Evolutionary conservation across 1,140 invertebrate genomes (phyloP).

Genomic region (Heliconius melpomene): DNA sequence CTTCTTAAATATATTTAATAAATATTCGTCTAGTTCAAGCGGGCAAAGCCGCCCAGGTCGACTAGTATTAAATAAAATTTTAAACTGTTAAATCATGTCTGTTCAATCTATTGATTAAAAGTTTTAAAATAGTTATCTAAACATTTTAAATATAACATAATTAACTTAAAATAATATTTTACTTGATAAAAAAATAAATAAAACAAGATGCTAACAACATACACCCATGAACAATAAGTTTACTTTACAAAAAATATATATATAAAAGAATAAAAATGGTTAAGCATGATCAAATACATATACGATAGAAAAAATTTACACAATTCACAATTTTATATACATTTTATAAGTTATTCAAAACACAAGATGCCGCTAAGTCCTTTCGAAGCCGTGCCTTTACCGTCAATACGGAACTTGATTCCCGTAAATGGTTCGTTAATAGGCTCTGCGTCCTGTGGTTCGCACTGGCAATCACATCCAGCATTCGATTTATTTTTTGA

Average conservation of each 20-base stretch:
- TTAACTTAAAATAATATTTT: neutral
- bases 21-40: no score
- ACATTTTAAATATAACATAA: neutral
- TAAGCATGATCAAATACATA: neutral
- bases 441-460: neutral
- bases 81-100: no score
- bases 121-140: neutral
- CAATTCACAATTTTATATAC: neutral
- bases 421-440: conserved; percentile 43
- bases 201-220: neutral
- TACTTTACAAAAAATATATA: neutral
- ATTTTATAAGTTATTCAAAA: conserved; percentile 39
- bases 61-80: no score
- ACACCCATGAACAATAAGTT: neutral
- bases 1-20: no score
- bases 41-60: no score
- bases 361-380: conserved; percentile 56
- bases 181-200: neutral
- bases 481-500: conserved; percentile 19
- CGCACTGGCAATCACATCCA: conserved; percentile 48
- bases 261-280: neutral
- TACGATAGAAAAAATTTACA: neutral
- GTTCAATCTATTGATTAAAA: neutral
- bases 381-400: conserved; percentile 54
- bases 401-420: conserved; percentile 49